Base-by-base conservation (phyloP, 1,140 invertebrate genomes). In the Drosophila santomea region DNA sequence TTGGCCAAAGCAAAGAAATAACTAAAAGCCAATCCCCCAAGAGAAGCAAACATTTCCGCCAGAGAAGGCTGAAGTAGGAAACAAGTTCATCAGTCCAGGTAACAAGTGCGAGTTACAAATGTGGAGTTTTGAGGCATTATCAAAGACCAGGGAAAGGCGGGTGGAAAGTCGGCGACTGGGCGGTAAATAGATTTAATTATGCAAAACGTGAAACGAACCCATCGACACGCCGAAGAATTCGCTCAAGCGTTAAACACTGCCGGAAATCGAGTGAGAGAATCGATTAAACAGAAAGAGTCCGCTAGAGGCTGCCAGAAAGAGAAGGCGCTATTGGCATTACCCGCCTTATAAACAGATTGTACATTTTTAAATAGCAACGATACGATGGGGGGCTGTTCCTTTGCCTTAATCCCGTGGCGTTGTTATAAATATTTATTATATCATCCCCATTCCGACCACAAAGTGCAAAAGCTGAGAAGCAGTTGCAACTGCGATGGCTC, bases 341-440 rank as follows among this genome's bases (percentile, higher is more conserved):
- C 14, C 52, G 52, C 39, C 44, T 38, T 45, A 57, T 76, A 75
- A 75, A 35, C 73, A 44, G 57, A 67, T 51, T 64, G 51, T 44
- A 43, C 14, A 51, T 45, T 76, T 76, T 59, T 39, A 55, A 75
- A 59, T 59, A 45, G 48, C 62, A 67, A n/a, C 25, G n/a, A 43
- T 60, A 35, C 51, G 32, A 51, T 52, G 59, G 36, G 59, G 50
- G 59, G 43, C 20, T 43, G 52, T 43, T 36, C 41, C 28, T 17
- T 41, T 14, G 32, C 15, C 44, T 75, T 75, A 58, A 67, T 48
- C 35, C 38, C 54, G 32, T n/a, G 44, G 45, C 50, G 57, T 56
- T 54, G 51, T 59, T 71, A 78, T 78, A 78, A 78, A 78, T 78
- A 78, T 78, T 78, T 78, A 78, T 78, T 71, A 77, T 71, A 78